Percentiles rank a stretch among this genome's conserved stretches.
These are phyloP conservation scores for Bactericera cockerelli DNA, from an alignment of 1,140 invertebrate species.

Conservation along the genomic window DNA sequence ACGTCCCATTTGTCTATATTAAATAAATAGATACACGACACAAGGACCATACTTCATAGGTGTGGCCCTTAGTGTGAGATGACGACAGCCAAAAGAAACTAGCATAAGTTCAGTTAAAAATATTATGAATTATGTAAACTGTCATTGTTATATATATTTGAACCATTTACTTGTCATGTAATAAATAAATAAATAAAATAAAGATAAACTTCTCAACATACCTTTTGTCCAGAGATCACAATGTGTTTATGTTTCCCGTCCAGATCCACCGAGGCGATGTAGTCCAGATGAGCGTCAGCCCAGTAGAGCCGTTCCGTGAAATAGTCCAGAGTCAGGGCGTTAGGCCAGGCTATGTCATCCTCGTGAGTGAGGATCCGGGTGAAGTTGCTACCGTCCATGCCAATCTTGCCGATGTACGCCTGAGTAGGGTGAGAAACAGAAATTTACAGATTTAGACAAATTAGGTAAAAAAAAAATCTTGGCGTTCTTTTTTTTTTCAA, in stretches of 20 bases:
- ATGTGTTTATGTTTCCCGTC: slow-evolving; percentile 72
- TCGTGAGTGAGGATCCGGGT: slow-evolving; percentile 79
- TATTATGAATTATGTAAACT: no score
- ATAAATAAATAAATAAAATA: no score
- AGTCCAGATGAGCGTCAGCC: slow-evolving; percentile 97
- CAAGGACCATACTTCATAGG: no score
- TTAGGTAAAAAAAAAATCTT: background rate
- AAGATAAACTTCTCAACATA: no score
- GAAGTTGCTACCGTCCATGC: slow-evolving; percentile 90
- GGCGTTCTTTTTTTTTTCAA: no score
- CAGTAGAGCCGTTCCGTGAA: slow-evolving; percentile 89
- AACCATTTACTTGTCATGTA: no score
- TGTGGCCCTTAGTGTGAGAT: no score
- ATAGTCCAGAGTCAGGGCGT: slow-evolving; percentile 92
- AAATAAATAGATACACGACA: no score
- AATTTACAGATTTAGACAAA: background rate
- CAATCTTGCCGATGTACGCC: slow-evolving; percentile 93
- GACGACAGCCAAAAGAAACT: no score
- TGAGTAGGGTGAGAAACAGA: slow-evolving; percentile 32
- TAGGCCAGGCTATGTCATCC: slow-evolving; percentile 94
- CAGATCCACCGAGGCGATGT: slow-evolving; percentile 84
- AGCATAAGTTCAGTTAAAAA: no score
- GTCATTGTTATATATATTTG: no score
- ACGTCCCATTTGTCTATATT: no score
- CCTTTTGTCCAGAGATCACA: slow-evolving; percentile 53